Evolutionary conservation across 2,113 vertebrate genomes (phyloP), one percentile per base, ranked within the genome.

Genomic region (Alligator mississippiensis): DNA sequence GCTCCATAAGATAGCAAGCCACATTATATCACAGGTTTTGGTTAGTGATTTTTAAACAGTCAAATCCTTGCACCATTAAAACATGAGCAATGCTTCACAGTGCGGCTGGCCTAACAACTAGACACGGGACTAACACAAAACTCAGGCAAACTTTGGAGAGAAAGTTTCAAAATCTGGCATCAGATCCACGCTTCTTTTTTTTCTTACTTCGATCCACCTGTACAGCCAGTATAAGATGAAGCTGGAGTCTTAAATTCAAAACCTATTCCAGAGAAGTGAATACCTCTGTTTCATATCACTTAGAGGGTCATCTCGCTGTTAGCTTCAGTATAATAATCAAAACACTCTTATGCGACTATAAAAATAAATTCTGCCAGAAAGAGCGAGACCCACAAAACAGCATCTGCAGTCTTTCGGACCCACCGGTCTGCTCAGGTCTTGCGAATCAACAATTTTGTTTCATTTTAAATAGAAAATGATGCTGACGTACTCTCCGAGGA

Each of bases 81-180:
- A 0, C 54, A 79, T 6, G 2, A 6, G 1, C 6, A 72, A 47
- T 9, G 47, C 18, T n/a, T 10, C 27, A 66, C 7, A 15, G 27
- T 6, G 47, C n/a, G 27, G 14, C 28, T 25, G 58, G 24, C 6
- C 21, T 30, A n/a, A 68, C 28, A 89, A 81, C 84, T 4, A 27
- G 82, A 66, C 62, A 11, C 2, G 81, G 62, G 9, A 8, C 9
- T 58, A 58, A 54, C 4, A 14, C 15, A 77, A 27, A 58, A 74
- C 5, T 6, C 63, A 27, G 24, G 60, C 2, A 25, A 55, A 5
- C 60, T 84, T 81, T 24, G 66, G 7, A 60, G 27, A 70, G 66
- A 85, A 59, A 84, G 47, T 47, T 83, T 61, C 9, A 85, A n/a
- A 63, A 66, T 28, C 77, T 63, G 60, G 90, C 64, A 77, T 79